These are phyloP conservation scores for Alcis repandata DNA, from an alignment of 2,888 invertebrate genomes.

Conservation along the genomic window DNA sequence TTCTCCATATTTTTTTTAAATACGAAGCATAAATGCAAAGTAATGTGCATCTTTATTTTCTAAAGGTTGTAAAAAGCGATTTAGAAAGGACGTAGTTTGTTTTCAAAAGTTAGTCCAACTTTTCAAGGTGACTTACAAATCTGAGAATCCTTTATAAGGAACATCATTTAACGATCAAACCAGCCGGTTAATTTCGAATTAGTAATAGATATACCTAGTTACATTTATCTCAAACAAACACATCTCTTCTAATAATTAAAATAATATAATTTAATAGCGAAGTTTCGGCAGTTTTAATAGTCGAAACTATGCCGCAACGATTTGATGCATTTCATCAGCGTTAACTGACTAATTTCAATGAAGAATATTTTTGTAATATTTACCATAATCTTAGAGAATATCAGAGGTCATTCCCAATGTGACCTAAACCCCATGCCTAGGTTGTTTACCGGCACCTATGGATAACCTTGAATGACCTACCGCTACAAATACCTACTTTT, in stretches of 20 bases:
- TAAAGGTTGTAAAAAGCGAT: too few relatives aligned
- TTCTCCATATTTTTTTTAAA: too few relatives aligned
- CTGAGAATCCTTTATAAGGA: not conserved
- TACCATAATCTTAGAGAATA: conserved; percentile 34
- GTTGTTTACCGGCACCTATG: conserved; percentile 77
- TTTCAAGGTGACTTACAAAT: conserved; percentile 35
- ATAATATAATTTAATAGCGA: too few relatives aligned
- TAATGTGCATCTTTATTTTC: too few relatives aligned
- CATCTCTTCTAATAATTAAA: too few relatives aligned
- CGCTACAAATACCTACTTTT: conserved; percentile 44
- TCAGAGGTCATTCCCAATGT: conserved; percentile 79
- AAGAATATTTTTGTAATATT: not conserved
- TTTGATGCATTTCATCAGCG: not conserved
- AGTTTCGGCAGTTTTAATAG: too few relatives aligned
- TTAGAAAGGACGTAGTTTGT: not conserved
- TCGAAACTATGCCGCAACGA: not conserved
- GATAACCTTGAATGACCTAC: conserved; percentile 86
- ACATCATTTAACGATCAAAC: not conserved
- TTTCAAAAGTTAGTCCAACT: conserved; percentile 25
- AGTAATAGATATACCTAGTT: too few relatives aligned
- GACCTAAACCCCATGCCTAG: conserved; percentile 71
- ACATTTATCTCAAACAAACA: too few relatives aligned
- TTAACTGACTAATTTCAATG: not conserved
- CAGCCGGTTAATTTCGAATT: too few relatives aligned
- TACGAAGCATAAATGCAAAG: too few relatives aligned